Evolutionary conservation across 2,113 vertebrate genomes (phyloP).

Genomic region (Limnothrissa miodon): DNA sequence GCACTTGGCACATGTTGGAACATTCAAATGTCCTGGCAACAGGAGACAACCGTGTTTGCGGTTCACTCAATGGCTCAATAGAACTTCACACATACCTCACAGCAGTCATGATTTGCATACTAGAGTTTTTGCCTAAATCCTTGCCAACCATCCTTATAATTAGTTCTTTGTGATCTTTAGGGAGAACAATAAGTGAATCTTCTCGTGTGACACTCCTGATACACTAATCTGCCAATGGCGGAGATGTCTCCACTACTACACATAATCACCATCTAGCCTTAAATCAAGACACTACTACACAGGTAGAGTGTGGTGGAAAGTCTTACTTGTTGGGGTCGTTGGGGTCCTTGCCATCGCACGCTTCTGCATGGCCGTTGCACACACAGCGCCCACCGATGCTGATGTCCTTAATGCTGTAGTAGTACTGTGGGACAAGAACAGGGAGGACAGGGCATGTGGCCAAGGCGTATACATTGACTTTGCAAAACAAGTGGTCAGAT

Average conservation of each 20-base stretch:
- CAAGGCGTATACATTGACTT: too few relatives aligned
- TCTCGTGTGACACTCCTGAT: background rate
- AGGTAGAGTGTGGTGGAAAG: background rate
- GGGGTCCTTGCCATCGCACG: constrained; percentile 86
- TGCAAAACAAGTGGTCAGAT: too few relatives aligned
- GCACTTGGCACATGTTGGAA: background rate
- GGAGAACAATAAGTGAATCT: background rate
- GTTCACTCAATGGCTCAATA: background rate
- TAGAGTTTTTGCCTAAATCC: background rate
- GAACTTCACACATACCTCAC: background rate
- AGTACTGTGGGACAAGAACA: constrained; percentile 76
- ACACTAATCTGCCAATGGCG: background rate
- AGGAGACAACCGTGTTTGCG: background rate
- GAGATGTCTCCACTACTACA: background rate
- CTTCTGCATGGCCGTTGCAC: constrained; percentile 93
- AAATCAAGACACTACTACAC: background rate
- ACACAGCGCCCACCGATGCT: constrained; percentile 95
- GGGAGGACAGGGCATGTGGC: background rate
- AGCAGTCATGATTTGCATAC: background rate
- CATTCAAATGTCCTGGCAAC: background rate
- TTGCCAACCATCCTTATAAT: background rate
- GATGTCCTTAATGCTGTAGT: constrained; percentile 98
- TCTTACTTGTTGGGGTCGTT: constrained; percentile 87
- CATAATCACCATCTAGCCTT: background rate
- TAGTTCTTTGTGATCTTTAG: background rate